Base-by-base conservation (phyloP, 2,797 vertebrate genomes). In the Thaleichthys pacificus region DNA sequence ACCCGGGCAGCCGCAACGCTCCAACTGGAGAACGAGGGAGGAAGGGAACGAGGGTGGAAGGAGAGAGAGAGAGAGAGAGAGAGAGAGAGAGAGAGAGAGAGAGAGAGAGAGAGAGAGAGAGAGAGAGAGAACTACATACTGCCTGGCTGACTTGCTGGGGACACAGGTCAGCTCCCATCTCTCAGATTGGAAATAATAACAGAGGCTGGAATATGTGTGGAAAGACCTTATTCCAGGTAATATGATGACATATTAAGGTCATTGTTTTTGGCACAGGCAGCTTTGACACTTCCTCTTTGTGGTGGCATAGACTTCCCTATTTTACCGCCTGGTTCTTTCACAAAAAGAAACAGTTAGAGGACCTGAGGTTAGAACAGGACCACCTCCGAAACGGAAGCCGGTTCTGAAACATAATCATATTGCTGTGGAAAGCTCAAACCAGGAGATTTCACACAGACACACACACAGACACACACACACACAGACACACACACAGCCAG, bases 391-490 rank as follows among this genome's bases (percentile, higher is more conserved):
- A 73, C 62, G 69, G 77, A 68, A 73, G 42, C 7, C 7, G 32
- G 14, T 42, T 57, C 30, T 42, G 70, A 72, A 66, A 66, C 30
- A 66, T 15, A 22, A 66, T 58, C 21, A 28, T 17, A 42, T 60
- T 66, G 70, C 56, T 17, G 24, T n/a, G 38, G 38, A 66, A 78
- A 73, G 82, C 76, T 78, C 69, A 61, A 86, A 77, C 61, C 66
- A 72, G 77, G 54, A 51, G 60, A 75, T 80, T 80, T 68, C 78
- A 77, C 77, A 70, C 58, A 66, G 30, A 19, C 63, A 65, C 30
- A 19, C 80, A 66, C 78, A 76, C 77, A 69, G 42, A 78, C 80
- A 66, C 76, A 76, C 75, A 69, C 57, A 86, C 78, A 61, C 66
- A 71, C 77, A 51, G 38, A 54, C 75, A 80, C 79, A 68, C 78